Evolutionary conservation across 2,888 invertebrate genomes (phyloP), one percentile per base, ranked within the genome.

Genomic region (Himalopsyche tibetana): DNA sequence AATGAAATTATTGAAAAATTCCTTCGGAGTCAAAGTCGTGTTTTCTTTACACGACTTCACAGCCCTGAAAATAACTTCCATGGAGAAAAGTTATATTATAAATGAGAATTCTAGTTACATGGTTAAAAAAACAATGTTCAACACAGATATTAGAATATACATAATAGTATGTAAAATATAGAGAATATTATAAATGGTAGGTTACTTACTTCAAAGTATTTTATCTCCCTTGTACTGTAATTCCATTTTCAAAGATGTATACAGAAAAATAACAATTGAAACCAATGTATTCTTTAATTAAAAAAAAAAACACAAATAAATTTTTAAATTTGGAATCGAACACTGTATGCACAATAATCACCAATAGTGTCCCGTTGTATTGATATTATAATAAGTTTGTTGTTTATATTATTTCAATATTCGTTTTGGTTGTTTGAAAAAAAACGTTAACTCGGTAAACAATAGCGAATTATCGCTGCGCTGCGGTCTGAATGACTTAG

Each of bases 401-500:
- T 63, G 6, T 63, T 63, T 63, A 19, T 63, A 63, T 9, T 63
- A 63, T 63, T 19, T 63, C 28, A 63, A 63, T 6, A 19, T 63
- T 63, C 19, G 63, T 19, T 45, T 45, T 45, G 45, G 2, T 45
- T 8, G 12, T 51, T 4, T 2, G 3, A 63, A 19, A 28, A 63
- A 63, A n/a, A 63, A 28, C 63, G 63, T 19, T 19, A 19, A 63
- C 28, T 8, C n/a, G n/a, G 63, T 63, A 28, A 63, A 63, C 63
- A 63, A 51, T 51, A 51, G 51, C 63, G 4, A 12, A 63, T 28
- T 63, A 63, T 63, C 63, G 19, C 6, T 19, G 19, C 6, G 63
- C 9, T 63, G 63, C 63, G 63, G 63, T 63, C 63, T 63, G 28
- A 63, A 63, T 63, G 63, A 63, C 19, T 63, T 19, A 63, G 19